Base-by-base conservation (phyloP, 92 coral and sea anemone species). In the Paragorgia papillata region DNA sequence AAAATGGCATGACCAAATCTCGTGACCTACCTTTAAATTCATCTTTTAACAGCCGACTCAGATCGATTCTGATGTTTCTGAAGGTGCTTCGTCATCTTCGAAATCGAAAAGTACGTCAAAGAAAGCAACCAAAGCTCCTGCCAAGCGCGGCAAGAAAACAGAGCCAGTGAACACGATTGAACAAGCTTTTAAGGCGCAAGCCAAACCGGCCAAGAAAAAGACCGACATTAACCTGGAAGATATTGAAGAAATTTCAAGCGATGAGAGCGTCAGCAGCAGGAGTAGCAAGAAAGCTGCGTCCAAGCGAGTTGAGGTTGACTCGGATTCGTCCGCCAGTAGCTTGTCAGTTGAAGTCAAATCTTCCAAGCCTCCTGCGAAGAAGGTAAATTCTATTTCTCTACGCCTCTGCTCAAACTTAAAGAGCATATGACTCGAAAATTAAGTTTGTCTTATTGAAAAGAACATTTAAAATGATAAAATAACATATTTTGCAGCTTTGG, bases 101-200 rank as follows among this genome's bases (percentile, higher is more conserved):
- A 54, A 50, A 43, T 34, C 68, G 12, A 75, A 74, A 26, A 64
- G 50, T 2, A 40, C 68, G 5, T 51, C 79, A 9, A 54, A 49
- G 43, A 48, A 62, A 40, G 29, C 46, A 35, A 65, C 29, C 35
- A 79, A 71, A 54, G 50, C 17, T 27, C 9, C 76, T 28, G 66
- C 58, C n/a, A 82, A 62, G 65, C 64, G 68, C 67, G 82, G 81
- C 58, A 82, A 82, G 46, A 61, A 80, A 35, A 68, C 57, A 1
- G 39, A 55, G 3, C 50, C 60, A 2, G 0, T 63, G n/a, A 69
- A 73, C 28, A 81, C 80, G 43, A 73, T 69, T 20, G 53, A 49
- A 33, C 8, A 20, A 64, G 21, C 66, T 21, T 74, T 50, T 0
- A 34, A 60, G 18, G 64, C 56, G 64, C 74, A 81, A 50, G 73